phyloP scores from a whole-genome alignment of 2,888 invertebrate genomes.

The Halictus quadricinctus region DNA sequence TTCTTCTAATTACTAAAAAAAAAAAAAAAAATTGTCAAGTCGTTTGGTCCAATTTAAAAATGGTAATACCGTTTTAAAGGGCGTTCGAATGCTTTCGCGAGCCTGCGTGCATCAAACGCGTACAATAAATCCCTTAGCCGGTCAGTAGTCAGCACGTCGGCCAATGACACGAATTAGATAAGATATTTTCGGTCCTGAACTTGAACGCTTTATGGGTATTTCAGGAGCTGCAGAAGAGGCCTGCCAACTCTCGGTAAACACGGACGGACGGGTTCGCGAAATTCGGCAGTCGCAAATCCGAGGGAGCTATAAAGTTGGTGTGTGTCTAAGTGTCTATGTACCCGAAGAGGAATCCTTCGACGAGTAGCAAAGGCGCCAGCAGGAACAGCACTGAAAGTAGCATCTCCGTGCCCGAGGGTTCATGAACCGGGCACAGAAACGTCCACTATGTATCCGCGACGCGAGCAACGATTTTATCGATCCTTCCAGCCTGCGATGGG shows the following conservation, averaged over 20 bases:
- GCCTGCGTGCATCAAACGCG: too few relatives aligned
- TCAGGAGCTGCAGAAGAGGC: conserved; percentile 23
- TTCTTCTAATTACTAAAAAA: too few relatives aligned
- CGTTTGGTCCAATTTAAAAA: too few relatives aligned
- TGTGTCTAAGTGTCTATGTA: conserved; percentile 16
- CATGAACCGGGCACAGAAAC: conserved; percentile 23
- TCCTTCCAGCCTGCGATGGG: conserved; percentile 20
- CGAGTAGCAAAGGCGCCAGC: conserved; percentile 24
- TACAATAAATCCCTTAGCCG: conserved; percentile 36
- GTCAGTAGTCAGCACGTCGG: conserved; percentile 37
- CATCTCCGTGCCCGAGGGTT: conserved; percentile 18
- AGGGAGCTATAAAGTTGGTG: too few relatives aligned
- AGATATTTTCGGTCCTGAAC: conserved; percentile 67
- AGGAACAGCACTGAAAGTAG: conserved; percentile 24
- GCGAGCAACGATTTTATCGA: conserved; percentile 40
- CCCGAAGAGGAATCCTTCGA: conserved; percentile 46
- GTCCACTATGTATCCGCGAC: not conserved
- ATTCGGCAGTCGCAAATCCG: not conserved
- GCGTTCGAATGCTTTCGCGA: too few relatives aligned
- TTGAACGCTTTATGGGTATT: conserved; percentile 53
- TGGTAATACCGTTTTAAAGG: too few relatives aligned
- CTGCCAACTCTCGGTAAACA: conserved; percentile 27
- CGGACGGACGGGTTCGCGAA: conserved; percentile 18
- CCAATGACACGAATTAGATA: conserved; percentile 66
- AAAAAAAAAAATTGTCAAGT: too few relatives aligned